Base-by-base conservation (phyloP, 2,888 invertebrate species). In the Folsomia manolachei region DNA sequence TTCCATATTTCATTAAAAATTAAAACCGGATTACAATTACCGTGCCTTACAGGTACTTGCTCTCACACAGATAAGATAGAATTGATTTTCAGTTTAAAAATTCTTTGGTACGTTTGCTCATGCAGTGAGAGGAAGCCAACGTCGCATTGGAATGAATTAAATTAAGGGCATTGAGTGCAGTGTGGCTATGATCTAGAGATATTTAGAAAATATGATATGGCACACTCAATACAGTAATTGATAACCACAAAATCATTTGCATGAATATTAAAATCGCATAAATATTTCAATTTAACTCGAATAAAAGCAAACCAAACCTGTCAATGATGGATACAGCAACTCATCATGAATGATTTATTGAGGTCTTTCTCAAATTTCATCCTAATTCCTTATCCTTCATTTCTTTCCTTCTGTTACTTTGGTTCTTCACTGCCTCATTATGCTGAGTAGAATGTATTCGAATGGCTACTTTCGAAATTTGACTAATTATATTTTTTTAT, bases 241-340 rank as follows among this genome's bases (percentile, higher is more conserved):
- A 77, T 75, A 67, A 62, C 66, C 63, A 26, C n/a, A 66, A 72
- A 72, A 73, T 77, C 75, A 77, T 77, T 77, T 77, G 75, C 73
- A 75, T 77, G 70, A 69, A 62, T 71, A 75, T 77, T 77, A 75
- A 77, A 77, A 70, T 69, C 75, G 14, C 70, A 74, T 75, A 73
- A 27, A 63, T 26, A 62, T 63, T 75, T 64, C 69, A 70, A 72
- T 71, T 71, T 73, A 67, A 39, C 7, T 14, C 14, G 39, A 14
- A 14, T 4, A 4, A 4, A 39, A 14, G 4, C 39, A 39, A 9
- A 39, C 39, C 60, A 60, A 21, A 23, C 19, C 23, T 19, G 7
- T n/a, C 60, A 60, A 9, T n/a, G 52, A 52, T 62, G 62, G 23
- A 51, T 2, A 23, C 39, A 67, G 25, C 27, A 70, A 51, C 27